These are phyloP conservation scores for Drosophila persimilis DNA, from an alignment of 1,140 invertebrate genomes.

Conservation along the genomic window DNA sequence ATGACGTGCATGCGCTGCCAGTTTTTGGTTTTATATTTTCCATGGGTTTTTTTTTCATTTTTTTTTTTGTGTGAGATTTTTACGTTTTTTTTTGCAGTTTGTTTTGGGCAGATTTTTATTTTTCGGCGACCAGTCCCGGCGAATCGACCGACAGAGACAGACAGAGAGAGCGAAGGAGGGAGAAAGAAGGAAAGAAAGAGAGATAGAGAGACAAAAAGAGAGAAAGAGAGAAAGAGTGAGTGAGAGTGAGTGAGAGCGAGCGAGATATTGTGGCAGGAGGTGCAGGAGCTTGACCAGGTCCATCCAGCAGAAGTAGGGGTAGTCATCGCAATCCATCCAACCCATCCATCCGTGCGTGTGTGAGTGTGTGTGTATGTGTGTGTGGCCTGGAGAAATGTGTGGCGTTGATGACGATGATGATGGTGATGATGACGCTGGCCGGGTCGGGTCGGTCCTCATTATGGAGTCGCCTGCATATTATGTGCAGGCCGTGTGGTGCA, in stretches of 20 bases:
- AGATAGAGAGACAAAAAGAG: background rate
- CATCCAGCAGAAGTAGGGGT: constrained; percentile 65
- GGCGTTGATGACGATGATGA: constrained; percentile 24
- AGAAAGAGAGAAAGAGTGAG: background rate
- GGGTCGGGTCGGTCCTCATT: constrained; percentile 50
- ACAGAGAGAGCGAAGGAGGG: background rate
- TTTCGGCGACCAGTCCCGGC: constrained; percentile 65
- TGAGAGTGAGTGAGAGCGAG: constrained; percentile 3
- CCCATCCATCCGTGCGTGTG: constrained; percentile 7
- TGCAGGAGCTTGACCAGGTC: constrained; percentile 52
- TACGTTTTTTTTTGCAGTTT: constrained; percentile 55
- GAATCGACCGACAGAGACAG: constrained; percentile 42
- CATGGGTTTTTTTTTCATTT: constrained; percentile 14
- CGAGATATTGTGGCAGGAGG: constrained; percentile 14
- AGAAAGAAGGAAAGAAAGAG: constrained; percentile 31
- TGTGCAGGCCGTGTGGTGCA: constrained; percentile 66
- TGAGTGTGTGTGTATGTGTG: constrained; percentile 20
- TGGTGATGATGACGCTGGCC: constrained; percentile 48
- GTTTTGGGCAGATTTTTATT: constrained; percentile 81
- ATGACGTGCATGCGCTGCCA: constrained; percentile 35
- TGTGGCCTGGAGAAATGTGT: constrained; percentile 29
- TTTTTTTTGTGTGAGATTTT: constrained; percentile 48
- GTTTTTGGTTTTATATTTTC: constrained; percentile 25
- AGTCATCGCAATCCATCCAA: constrained; percentile 23
- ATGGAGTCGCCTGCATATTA: constrained; percentile 73